Base-by-base conservation (phyloP, 1,140 invertebrate genomes). In the Chironomus striatipennis region DNA sequence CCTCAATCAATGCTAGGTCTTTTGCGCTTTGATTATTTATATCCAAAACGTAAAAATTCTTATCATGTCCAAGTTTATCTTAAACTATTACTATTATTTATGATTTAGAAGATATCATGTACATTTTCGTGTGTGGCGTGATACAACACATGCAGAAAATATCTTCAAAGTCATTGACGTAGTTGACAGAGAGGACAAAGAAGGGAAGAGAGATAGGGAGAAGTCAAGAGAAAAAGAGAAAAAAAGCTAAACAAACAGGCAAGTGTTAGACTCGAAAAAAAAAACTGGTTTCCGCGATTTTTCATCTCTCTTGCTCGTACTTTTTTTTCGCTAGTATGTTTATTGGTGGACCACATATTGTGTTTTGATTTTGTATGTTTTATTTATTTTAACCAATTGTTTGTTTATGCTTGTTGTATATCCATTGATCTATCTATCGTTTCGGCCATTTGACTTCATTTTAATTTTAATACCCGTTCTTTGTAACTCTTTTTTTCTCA, bases 211-310 rank as follows among this genome's bases (percentile, higher is more conserved):
- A 34, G 24, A 34, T 34, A 34, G 24, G 5, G 1, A 34, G 24
- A 34, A 34, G 24, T 34, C 24, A 34, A 34, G 24, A 34, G 24
- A 34, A 34, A 34, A 34, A 5, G 24, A 34, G 24, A 34, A 34
- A 34, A 34, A 34, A 34, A 34, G 24, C 24, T 34, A 34, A 57
- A 57, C n/a, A 57, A 57, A 57, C 47, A 57, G n/a, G 47, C 47
- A 57, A 57, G 47, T 57, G 47, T 57, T 57, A 57, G 47, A 57
- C 47, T 57, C n/a, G 24, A 34, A 34, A 34, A 34, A 2, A 17
- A 70, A 70, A 70, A 70, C 65, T 21, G 65, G 65, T 70, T 70
- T 70, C 65, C 65, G 65, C 65, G 65, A 70, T 70, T 20, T 70
- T 70, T 70, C 18, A 0, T 18, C n/a, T 12, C 47, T 57, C 9